A percentile compares a stretch with the other conserved stretches of the same genome.
These are phyloP conservation scores for Charaxes varanes DNA, from an alignment of 1,140 invertebrate species.

Conservation along the genomic window DNA sequence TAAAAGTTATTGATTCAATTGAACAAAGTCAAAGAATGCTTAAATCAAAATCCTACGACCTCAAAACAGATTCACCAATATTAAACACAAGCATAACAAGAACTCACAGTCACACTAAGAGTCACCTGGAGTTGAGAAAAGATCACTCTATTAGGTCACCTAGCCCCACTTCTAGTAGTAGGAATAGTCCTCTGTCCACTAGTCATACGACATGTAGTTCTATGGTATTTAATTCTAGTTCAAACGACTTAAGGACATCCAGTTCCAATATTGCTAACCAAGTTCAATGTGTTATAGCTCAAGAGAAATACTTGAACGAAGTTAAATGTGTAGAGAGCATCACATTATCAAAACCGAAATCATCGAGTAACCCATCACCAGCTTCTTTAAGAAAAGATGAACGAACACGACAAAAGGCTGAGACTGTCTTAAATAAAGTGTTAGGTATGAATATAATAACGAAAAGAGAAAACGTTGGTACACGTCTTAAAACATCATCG, in stretches of 20 bases:
- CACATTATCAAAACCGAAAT: constrained; percentile 58
- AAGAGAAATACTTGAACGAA: constrained; percentile 72
- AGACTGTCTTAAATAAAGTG: constrained; percentile 66
- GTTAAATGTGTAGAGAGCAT: constrained; percentile 71
- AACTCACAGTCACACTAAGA: constrained; percentile 51
- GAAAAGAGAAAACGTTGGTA: constrained; percentile 61
- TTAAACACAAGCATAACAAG: constrained; percentile 44
- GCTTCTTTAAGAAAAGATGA: constrained; percentile 51
- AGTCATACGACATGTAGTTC: constrained; percentile 73
- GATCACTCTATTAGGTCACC: constrained; percentile 58
- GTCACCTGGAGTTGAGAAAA: constrained; percentile 59
- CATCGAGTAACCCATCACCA: constrained; percentile 43
- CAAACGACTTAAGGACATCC: constrained; percentile 66
- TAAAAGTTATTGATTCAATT: constrained; percentile 65
- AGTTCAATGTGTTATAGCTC: constrained; percentile 72
- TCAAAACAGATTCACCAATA: constrained; percentile 59
- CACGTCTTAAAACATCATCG: constrained; percentile 58
- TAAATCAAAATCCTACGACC: constrained; percentile 65
- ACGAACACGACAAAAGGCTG: constrained; percentile 63
- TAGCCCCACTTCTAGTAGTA: constrained; percentile 65
- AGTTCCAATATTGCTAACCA: constrained; percentile 67
- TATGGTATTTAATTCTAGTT: constrained; percentile 71
- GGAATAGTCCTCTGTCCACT: constrained; percentile 70
- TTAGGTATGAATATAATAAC: constrained; percentile 68
- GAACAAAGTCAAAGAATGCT: constrained; percentile 67